phyloP scores from a whole-genome alignment of 2,797 vertebrate species.

The Myotis pilosus region DNA sequence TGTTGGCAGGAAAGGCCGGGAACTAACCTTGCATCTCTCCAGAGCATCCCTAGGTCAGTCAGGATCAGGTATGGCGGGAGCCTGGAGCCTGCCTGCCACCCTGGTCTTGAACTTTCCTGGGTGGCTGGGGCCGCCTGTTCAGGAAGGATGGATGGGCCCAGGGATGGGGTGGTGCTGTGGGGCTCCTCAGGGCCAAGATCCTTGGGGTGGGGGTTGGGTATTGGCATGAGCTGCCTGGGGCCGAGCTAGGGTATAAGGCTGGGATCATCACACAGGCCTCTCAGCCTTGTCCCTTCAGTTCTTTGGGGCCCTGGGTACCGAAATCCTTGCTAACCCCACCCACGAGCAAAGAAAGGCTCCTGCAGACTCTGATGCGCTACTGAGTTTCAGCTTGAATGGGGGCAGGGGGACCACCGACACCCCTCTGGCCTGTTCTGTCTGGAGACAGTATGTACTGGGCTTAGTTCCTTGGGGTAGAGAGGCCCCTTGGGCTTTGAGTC shows the following conservation, averaged over 20 bases:
- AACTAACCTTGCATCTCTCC: background rate
- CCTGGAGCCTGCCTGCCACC: background rate
- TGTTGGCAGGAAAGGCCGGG: background rate
- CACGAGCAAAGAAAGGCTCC: background rate
- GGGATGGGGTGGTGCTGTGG: background rate
- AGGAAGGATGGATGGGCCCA: background rate
- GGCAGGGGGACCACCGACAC: no score
- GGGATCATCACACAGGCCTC: background rate
- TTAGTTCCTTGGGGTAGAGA: background rate
- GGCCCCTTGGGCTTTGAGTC: background rate
- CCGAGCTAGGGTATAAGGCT: background rate
- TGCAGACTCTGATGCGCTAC: background rate
- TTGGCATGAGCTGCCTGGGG: background rate
- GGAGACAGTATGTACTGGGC: background rate
- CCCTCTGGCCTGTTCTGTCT: background rate
- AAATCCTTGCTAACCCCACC: background rate
- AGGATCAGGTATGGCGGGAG: background rate
- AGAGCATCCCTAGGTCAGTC: background rate
- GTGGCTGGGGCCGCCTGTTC: background rate
- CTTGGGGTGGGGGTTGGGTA: background rate
- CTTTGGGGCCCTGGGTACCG: conserved; percentile 8
- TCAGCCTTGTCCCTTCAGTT: conserved; percentile 39
- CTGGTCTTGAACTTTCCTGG: background rate
- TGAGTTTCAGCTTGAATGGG: background rate
- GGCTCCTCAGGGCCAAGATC: background rate